phyloP scores from a whole-genome alignment of 2,888 invertebrate species.

The Julus scanicus region DNA sequence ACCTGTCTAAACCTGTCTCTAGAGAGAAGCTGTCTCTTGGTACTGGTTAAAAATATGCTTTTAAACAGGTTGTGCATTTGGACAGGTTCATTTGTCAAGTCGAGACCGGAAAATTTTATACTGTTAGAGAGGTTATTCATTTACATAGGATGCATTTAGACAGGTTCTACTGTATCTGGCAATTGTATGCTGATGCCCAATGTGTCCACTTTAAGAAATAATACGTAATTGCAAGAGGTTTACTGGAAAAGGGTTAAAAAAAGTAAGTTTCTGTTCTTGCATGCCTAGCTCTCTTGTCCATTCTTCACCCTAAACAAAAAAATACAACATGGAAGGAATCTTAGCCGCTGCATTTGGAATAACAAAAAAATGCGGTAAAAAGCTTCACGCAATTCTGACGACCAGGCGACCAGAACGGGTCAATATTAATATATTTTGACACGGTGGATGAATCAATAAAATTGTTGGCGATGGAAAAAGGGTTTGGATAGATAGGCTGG shows the following conservation, averaged over 20 bases:
- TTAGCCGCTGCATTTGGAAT: not conserved
- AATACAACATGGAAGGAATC: not conserved
- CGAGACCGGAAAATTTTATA: too few species aligned
- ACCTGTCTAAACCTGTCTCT: too few species aligned
- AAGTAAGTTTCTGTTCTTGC: not conserved
- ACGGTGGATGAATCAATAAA: constrained; percentile 31
- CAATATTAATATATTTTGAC: constrained; percentile 28
- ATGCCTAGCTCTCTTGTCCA: not conserved
- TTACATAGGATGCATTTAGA: too few species aligned
- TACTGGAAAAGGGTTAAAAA: not conserved
- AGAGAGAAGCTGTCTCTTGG: too few species aligned
- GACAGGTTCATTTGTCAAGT: too few species aligned
- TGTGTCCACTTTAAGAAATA: too few species aligned
- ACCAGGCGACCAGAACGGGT: constrained; percentile 12
- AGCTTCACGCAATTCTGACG: not conserved
- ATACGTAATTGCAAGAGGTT: not conserved
- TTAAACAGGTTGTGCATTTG: too few species aligned
- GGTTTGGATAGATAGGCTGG: not conserved
- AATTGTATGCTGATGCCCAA: too few species aligned
- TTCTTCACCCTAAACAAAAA: not conserved
- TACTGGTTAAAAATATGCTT: too few species aligned
- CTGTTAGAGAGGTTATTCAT: too few species aligned
- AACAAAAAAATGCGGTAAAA: constrained; percentile 8
- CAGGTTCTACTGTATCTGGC: too few species aligned
- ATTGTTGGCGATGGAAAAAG: not conserved